These are phyloP conservation scores for Zophobas atratus DNA, from an alignment of 1,140 invertebrate genomes.

Conservation along the genomic window DNA sequence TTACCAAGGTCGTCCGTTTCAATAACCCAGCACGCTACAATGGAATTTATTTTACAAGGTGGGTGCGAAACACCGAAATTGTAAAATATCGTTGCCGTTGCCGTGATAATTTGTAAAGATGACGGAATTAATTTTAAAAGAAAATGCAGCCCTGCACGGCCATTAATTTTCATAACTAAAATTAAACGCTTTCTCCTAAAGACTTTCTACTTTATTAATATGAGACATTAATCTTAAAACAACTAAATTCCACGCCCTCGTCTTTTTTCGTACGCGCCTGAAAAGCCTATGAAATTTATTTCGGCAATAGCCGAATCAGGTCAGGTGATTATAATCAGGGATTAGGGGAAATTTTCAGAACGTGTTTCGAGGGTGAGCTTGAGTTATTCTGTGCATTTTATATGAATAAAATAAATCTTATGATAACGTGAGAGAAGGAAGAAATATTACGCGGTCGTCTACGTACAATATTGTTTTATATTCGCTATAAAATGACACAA, in stretches of 20 bases:
- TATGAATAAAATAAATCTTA: not conserved
- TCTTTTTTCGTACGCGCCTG: conserved; percentile 24
- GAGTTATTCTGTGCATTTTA: not conserved
- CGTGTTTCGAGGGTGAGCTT: not conserved
- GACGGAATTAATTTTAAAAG: conserved; percentile 40
- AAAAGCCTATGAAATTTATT: conserved; percentile 21
- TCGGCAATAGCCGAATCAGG: conserved; percentile 20
- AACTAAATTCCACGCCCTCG: conserved; percentile 28
- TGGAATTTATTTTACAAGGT: too few species aligned
- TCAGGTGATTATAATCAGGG: conserved; percentile 20
- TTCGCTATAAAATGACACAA: too few species aligned
- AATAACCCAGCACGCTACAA: not conserved
- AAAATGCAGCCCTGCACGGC: conserved; percentile 13
- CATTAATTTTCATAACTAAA: conserved; percentile 43
- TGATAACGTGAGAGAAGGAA: too few species aligned
- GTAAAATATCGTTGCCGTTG: conserved; percentile 6
- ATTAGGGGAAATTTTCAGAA: not conserved
- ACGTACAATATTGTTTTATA: too few species aligned
- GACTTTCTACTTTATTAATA: conserved; percentile 39
- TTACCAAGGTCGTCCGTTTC: not conserved
- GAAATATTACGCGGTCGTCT: too few species aligned
- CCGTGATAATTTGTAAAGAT: conserved; percentile 17
- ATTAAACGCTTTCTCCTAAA: conserved; percentile 38
- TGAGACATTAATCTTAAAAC: conserved; percentile 36
- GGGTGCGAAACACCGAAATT: too few species aligned